Percentiles rank a stretch among this genome's conserved stretches.
These are phyloP conservation scores for Asarcornis scutulata DNA, from an alignment of 2,113 vertebrate species.

Conservation along the genomic window DNA sequence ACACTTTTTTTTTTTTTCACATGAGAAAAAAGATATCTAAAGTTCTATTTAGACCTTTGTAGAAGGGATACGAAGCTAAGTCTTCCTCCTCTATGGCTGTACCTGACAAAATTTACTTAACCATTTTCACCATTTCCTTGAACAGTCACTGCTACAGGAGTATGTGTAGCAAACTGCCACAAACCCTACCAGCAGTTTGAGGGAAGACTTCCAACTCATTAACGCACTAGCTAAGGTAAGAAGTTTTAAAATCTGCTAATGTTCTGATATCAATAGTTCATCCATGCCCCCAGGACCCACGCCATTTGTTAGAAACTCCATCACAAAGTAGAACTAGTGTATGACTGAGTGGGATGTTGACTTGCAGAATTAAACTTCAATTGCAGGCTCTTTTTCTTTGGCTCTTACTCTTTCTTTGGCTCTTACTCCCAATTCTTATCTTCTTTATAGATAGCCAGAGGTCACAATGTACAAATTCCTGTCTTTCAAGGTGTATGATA, in stretches of 20 bases:
- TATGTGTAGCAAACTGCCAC: not conserved
- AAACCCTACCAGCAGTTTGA: not conserved
- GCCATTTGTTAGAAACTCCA: not conserved
- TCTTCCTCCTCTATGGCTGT: not conserved
- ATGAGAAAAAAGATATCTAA: not conserved
- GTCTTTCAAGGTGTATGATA: not conserved
- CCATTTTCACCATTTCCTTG: not conserved
- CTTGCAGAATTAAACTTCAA: not conserved
- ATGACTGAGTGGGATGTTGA: not conserved
- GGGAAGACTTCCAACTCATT: not conserved
- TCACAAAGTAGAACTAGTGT: not conserved
- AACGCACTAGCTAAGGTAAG: not conserved
- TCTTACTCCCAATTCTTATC: not conserved
- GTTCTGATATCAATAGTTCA: not conserved
- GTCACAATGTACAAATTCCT: constrained; percentile 7
- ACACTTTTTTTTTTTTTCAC: too few relatives aligned
- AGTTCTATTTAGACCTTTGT: not conserved
- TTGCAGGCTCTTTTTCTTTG: not conserved
- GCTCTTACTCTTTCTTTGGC: not conserved
- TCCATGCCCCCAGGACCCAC: not conserved
- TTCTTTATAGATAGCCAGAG: not conserved
- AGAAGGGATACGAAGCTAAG: not conserved
- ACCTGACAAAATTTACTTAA: not conserved
- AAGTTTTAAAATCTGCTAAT: not conserved
- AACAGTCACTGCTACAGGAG: not conserved